Conservation (phyloP, 2,113 vertebrate species). For the Charadrius vociferus region DNA sequence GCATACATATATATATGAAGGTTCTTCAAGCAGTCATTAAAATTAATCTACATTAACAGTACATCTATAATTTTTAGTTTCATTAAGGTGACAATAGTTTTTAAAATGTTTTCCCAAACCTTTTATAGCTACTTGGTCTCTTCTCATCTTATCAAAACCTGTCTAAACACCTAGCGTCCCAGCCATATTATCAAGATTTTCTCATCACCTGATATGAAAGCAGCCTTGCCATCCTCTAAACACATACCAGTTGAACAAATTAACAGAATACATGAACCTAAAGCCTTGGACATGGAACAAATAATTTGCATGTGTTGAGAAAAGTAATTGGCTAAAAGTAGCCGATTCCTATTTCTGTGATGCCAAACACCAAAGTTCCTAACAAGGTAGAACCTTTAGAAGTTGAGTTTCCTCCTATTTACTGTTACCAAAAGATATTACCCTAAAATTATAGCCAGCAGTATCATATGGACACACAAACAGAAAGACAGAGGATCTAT, state of each 20-base stretch:
- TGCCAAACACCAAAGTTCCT: background rate
- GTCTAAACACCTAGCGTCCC: background rate
- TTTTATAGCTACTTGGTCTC: background rate
- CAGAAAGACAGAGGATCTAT: background rate
- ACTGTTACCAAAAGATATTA: background rate
- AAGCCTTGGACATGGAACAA: background rate
- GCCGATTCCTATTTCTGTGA: background rate
- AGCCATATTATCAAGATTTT: background rate
- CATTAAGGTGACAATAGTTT: background rate
- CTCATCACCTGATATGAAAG: background rate
- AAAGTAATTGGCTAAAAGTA: background rate
- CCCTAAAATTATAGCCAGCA: background rate
- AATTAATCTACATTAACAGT: background rate
- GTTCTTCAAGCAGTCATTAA: background rate
- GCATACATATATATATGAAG: background rate
- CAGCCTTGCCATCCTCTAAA: background rate
- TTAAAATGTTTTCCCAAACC: background rate
- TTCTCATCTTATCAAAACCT: background rate
- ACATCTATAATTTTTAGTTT: background rate
- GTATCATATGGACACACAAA: background rate
- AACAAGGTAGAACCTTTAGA: background rate
- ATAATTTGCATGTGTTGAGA: background rate
- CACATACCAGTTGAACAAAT: background rate
- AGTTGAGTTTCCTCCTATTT: background rate
- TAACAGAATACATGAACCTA: background rate